These are phyloP conservation scores for Daubentonia madagascariensis DNA, from an alignment of 2,113 vertebrate species.

Conservation along the genomic window DNA sequence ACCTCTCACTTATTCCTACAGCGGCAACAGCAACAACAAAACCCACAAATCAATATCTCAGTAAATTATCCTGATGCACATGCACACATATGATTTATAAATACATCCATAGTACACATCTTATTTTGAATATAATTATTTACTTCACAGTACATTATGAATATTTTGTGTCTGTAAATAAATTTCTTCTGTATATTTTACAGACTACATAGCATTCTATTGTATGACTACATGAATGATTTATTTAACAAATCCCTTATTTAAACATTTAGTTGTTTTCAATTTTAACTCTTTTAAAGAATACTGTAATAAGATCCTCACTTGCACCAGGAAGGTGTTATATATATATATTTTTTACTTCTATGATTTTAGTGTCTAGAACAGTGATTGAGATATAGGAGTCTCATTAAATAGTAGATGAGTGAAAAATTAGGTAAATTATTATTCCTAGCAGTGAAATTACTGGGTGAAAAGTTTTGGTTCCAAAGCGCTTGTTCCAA, in stretches of 20 bases:
- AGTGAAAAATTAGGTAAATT: not conserved
- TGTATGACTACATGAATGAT: not conserved
- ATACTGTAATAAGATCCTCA: not conserved
- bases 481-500: not conserved
- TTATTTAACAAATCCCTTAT: not conserved
- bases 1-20: not conserved
- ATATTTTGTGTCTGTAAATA: not conserved
- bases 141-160: not conserved
- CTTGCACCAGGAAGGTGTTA: not conserved
- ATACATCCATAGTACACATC: not conserved
- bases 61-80: not conserved
- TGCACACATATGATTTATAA: not conserved
- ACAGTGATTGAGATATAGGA: not conserved
- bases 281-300: not conserved
- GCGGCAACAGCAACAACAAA: not conserved
- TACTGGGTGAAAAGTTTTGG: not conserved
- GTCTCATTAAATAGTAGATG: not conserved
- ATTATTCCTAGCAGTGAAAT: not conserved
- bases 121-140: not conserved
- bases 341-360: not conserved
- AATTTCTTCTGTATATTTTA: not conserved
- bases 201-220: not conserved
- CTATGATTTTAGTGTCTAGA: not conserved
- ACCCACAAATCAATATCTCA: not conserved
- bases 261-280: not conserved